Evolutionary conservation across 1,140 invertebrate species (phyloP).

Genomic region (Himalopsyche phryganea): DNA sequence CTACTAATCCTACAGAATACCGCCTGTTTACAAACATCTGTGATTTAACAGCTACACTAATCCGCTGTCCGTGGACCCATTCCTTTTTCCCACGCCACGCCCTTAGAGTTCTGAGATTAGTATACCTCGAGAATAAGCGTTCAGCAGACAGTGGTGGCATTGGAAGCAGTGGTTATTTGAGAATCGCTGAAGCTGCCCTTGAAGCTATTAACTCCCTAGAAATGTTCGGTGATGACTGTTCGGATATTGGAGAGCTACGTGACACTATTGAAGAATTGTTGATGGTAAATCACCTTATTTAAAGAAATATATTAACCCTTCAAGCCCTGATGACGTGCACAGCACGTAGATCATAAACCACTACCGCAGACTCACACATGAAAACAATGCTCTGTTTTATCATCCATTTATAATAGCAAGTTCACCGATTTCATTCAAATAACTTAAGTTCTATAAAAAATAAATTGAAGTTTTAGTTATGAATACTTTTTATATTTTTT

Average conservation of each 20-base stretch:
- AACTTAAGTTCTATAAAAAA: too few relatives aligned
- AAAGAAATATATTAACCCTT: neutral
- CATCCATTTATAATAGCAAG: too few relatives aligned
- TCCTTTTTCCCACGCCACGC: neutral
- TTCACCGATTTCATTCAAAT: too few relatives aligned
- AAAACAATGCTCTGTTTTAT: too few relatives aligned
- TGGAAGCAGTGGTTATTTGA: slow-evolving; percentile 15
- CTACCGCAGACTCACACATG: neutral
- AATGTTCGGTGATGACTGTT: slow-evolving; percentile 1
- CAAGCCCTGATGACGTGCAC: too few relatives aligned
- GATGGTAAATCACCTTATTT: neutral
- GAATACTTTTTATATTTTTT: too few relatives aligned
- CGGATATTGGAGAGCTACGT: neutral
- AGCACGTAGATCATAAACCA: neutral
- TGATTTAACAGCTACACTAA: slow-evolving; percentile 19
- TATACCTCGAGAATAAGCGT: neutral
- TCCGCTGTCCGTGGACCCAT: slow-evolving; percentile 7
- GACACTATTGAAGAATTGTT: slow-evolving; percentile 9
- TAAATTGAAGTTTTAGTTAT: neutral
- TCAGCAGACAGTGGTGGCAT: neutral
- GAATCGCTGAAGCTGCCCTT: slow-evolving; percentile 11
- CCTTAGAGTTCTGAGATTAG: neutral
- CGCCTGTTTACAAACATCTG: slow-evolving; percentile 25
- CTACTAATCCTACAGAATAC: slow-evolving; percentile 10
- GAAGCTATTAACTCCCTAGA: slow-evolving; percentile 5